phyloP scores from a whole-genome alignment of 2,113 vertebrate genomes.

The Rhinogobius similis region DNA sequence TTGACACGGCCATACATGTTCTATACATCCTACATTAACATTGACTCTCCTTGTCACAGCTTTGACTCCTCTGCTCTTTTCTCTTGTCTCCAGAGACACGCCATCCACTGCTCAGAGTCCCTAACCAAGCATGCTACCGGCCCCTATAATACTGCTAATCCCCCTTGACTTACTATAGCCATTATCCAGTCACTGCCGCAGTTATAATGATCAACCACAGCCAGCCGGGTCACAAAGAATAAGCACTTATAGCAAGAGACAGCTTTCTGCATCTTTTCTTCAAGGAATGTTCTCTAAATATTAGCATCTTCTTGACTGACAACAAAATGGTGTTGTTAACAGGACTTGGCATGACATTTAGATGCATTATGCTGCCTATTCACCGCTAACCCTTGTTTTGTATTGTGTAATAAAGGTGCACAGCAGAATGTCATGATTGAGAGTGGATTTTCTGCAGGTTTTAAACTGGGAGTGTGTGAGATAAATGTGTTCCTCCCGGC shows the following conservation, averaged over 20 bases:
- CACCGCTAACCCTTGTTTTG: conserved; percentile 44
- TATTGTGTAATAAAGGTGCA: conserved; percentile 42
- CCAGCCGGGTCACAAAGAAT: conserved; percentile 52
- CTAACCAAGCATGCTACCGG: conserved; percentile 49
- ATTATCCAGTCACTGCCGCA: conserved; percentile 65
- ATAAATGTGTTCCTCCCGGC: conserved; percentile 46
- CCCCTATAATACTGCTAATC: conserved; percentile 67
- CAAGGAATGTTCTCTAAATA: conserved; percentile 32
- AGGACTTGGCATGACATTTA: conserved; percentile 23
- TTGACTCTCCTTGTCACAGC: conserved; percentile 16
- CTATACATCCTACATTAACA: conserved; percentile 8
- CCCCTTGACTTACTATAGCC: conserved; percentile 69
- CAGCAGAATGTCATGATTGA: conserved; percentile 36
- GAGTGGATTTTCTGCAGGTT: conserved; percentile 41
- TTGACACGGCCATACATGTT: background rate
- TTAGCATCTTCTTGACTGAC: conserved; percentile 33
- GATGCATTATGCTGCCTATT: conserved; percentile 37
- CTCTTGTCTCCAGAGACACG: conserved; percentile 33
- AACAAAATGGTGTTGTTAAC: conserved; percentile 15
- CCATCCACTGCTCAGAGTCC: conserved; percentile 38
- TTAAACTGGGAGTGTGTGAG: conserved; percentile 38
- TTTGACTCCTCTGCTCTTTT: conserved; percentile 9
- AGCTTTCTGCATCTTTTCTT: conserved; percentile 26
- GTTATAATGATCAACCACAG: conserved; percentile 68
- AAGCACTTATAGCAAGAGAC: conserved; percentile 30